Evolutionary conservation across 2,113 vertebrate genomes (phyloP).

Genomic region (Jacana jacana): DNA sequence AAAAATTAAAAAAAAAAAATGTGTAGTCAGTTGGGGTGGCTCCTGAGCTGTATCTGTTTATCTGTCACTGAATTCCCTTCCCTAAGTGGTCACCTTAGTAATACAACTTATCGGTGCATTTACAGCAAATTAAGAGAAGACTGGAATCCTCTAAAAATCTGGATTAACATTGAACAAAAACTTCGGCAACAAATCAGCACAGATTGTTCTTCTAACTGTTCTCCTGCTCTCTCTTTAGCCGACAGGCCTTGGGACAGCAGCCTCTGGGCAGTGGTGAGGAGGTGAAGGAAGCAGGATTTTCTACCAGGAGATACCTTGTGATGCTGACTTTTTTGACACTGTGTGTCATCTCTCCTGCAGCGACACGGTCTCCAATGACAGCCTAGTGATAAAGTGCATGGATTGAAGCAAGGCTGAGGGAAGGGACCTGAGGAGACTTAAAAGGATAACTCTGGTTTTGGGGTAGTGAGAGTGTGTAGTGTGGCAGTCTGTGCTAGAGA

Average conservation of each 20-base stretch:
- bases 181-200: background rate
- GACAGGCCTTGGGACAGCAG: background rate
- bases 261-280: fast-evolving
- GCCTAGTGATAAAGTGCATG: background rate
- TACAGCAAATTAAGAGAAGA: background rate
- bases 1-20: background rate
- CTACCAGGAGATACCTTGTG: background rate
- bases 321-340: background rate
- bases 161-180: background rate
- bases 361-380: background rate
- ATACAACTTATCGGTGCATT: background rate
- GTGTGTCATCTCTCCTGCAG: background rate
- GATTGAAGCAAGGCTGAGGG: background rate
- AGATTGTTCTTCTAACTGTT: background rate
- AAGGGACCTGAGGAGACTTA: background rate
- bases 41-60: background rate
- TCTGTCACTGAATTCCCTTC: background rate
- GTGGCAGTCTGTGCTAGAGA: background rate
- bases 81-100: background rate
- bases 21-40: background rate
- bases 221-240: background rate
- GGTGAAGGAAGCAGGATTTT: background rate
- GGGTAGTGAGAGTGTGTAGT: background rate
- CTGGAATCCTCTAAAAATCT: background rate
- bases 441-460: background rate